Evolutionary conservation across 2,797 vertebrate genomes (phyloP), one percentile per base, ranked within the genome.

Genomic region (Notolepis coatsorum): DNA sequence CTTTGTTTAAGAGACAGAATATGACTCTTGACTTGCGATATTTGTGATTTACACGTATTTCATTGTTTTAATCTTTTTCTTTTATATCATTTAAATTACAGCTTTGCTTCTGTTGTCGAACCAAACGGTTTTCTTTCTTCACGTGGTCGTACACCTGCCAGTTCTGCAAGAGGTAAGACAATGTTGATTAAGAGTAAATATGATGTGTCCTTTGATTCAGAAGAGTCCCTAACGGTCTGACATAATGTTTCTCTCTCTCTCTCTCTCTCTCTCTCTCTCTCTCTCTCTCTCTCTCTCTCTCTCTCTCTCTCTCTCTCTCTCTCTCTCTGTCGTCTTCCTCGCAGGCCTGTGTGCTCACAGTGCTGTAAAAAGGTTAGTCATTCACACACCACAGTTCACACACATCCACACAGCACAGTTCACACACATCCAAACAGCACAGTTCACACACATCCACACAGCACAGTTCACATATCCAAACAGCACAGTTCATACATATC

Each of bases 91-190:
- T 48, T 57, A 27, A 13, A 25, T 75, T 67, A 20, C 84, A 99
- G 98, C 95, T 99, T 78, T 99, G 96, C 86, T 98, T 99, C 88
- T 98, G 96, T 89, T 99, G 97, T 88, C 94, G 97, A 84, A 95
- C 93, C 46, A 97, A 96, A 82, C 93, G 96, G 55, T 99, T 99
- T 91, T 98, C 97, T 75, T 92, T 99, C 83, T 99, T 99, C 84
- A 98, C 96, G 51, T 99, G 97, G 97, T 98, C 97, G 48, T 99
- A 99, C 78, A 94, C 94, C 75, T 99, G 97, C 89, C 97, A 99
- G 82, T 99, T 99, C 89, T 99, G 97, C 91, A 98, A 98, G 89
- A 96, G 97, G 97, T 99, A 95, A 84, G 61, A 27, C 20, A 47
- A n/a, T 7, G 3, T 15, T 15, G 13, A 21, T 13, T 56, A 7